phyloP scores from a whole-genome alignment of 2,797 vertebrate genomes.

The Huso huso region DNA sequence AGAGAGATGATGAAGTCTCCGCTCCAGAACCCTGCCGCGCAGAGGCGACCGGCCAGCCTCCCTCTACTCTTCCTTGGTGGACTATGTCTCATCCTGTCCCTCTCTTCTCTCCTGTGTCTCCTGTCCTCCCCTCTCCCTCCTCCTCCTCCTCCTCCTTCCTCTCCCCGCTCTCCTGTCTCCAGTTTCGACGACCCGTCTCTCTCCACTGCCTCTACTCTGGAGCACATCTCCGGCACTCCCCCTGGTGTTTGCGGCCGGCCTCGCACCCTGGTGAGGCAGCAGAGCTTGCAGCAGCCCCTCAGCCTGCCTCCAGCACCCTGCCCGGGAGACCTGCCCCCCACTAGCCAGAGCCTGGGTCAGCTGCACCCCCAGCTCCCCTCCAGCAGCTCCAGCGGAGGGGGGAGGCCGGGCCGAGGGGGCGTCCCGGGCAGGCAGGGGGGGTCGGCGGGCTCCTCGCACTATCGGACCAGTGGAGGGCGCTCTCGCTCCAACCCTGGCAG shows the following conservation, averaged over 20 bases:
- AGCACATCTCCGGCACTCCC: constrained; percentile 73
- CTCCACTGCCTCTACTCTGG: constrained; percentile 66
- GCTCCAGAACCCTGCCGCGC: constrained; percentile 31
- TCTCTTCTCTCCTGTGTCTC: constrained; percentile 47
- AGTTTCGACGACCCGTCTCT: constrained; percentile 70
- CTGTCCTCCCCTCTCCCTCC: constrained; percentile 52
- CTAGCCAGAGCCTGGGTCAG: constrained; percentile 90
- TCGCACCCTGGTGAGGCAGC: constrained; percentile 88
- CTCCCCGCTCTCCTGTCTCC: constrained; percentile 52
- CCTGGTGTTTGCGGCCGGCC: constrained; percentile 71
- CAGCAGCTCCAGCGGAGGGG: constrained; percentile 44
- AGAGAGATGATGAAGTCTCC: constrained; percentile 2
- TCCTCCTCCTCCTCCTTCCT: constrained; percentile 21
- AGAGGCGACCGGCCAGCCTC: constrained; percentile 22
- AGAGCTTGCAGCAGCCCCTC: constrained; percentile 87
- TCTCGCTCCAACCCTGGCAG: constrained; percentile 80
- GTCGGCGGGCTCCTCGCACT: constrained; percentile 67
- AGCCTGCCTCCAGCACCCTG: constrained; percentile 63
- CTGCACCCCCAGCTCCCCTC: constrained; percentile 59
- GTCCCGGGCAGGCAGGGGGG: constrained; percentile 61
- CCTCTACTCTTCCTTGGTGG: neutral
- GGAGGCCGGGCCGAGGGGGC: constrained; percentile 56
- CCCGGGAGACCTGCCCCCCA: constrained; percentile 86
- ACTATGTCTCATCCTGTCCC: too few relatives aligned
- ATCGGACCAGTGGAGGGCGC: constrained; percentile 64